Evolutionary conservation across 2,113 vertebrate species (phyloP), one percentile per base, ranked within the genome.

Genomic region (Chaetodon auriga): DNA sequence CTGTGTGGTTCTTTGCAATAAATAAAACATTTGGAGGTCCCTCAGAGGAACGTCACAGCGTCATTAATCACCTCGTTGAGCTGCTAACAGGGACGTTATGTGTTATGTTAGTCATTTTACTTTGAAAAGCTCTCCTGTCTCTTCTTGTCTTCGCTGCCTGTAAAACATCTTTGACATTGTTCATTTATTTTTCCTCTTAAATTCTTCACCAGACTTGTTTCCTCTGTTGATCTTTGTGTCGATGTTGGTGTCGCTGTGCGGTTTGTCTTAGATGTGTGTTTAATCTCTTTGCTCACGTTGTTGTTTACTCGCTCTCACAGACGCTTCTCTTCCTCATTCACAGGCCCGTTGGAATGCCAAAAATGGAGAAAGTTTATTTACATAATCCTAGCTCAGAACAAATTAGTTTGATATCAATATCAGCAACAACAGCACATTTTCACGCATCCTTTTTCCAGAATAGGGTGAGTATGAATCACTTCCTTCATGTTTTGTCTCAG

Each of bases 291-390:
- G 0, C 15, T 30, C 15, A 15, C 30, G 30, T 30, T 30, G 30
- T 3, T 46, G 10, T 35, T 51, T 15, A 6, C 18, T 51, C 38
- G 1, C 6, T 61, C 36, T 58, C 11, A 78, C 21, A 2, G 64
- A 53, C 38, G 6, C 0, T 68, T 71, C 19, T 73, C 12, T 68
- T 49, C 41, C 88, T 45, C 46, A 4, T 94, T 72, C 21, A 41
- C 90, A 99, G 98, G 95, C 97, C 98, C 71, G 98, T 99, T 91
- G 98, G 98, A 91, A 99, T 99, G 98, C 98, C 98, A 96, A 99
- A 99, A 97, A 99, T 99, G 98, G 98, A 99, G 95, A 99, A 99
- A 96, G 98, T 99, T 96, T 98, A 97, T 94, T 96, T 99, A 93
- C 98, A 99, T 94, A 99, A 99, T 94, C 98, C 98, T 94, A 99